Base-by-base conservation (phyloP, 1,140 invertebrate genomes). In the Fopius arisanus region DNA sequence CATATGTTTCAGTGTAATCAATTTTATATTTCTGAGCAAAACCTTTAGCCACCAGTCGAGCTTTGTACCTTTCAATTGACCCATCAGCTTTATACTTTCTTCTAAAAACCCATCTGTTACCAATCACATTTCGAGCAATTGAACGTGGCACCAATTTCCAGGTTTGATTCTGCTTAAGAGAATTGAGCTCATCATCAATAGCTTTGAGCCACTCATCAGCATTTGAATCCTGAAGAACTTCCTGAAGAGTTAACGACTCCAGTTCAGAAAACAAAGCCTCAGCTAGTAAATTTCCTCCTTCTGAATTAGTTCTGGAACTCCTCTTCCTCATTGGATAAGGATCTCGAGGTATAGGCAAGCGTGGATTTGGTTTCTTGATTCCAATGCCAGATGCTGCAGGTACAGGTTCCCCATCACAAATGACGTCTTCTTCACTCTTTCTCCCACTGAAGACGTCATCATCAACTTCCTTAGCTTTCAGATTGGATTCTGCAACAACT, bases 141-240 rank as follows among this genome's bases (percentile, higher is more conserved):
- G 40, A n/a, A 14, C 77, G 66, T 12, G 78, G 68, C 19, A 78
- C 77, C 7, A 85, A 23, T 33, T 73, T 63, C 80, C 80, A 87
- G 16, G 81, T 85, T 19, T 81, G 66, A 77, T 86, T 85, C 74
- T 83, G 75, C 12, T 71, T 29, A n/a, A 81, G 67, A 16, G 80
- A 74, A 10, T 76, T 21, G 37, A 84, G 76, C 75, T 84, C 81
- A 28, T 81, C 74, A 9, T 77, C 19, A 59, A 83, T 86, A 4
- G 84, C 82, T 40, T 75, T 62, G 67, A 78, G 69, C 82, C 85
- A 86, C 12, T 78, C 23, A 31, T 75, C 59, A 16, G 40, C 51
- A 26, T 85, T 59, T n/a, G 75, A 21, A 29, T 74, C 71, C 7
- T 74, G 72, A 21, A 84, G 16, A n/a, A 16, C 14, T 31, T 71